phyloP scores from a whole-genome alignment of 2,888 invertebrate species.

The Cremastinae sp. region DNA sequence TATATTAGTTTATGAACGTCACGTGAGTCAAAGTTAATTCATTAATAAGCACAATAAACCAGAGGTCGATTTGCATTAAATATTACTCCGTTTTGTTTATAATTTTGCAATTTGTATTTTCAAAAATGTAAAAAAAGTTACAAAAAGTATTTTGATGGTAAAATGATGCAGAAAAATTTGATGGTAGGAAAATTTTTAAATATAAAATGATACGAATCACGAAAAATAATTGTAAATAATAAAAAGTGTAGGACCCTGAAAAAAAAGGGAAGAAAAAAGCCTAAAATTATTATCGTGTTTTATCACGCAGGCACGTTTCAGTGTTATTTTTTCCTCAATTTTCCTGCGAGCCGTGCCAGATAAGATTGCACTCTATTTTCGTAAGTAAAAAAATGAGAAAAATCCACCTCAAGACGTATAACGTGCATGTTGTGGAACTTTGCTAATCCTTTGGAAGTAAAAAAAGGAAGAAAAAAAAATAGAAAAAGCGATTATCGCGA shows the following conservation, averaged over 20 bases:
- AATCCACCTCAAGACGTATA: constrained; percentile 8
- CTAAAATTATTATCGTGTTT: neutral
- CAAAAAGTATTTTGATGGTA: no score
- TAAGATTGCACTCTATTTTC: constrained; percentile 27
- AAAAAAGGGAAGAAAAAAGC: neutral
- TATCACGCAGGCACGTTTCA: constrained; percentile 1
- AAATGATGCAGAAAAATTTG: no score
- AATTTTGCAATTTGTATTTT: no score
- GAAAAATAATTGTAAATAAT: neutral
- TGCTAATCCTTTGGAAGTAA: constrained; percentile 10
- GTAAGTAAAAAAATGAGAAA: neutral
- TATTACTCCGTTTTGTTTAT: no score
- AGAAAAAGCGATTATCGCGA: neutral
- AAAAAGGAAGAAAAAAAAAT: neutral
- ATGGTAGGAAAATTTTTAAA: no score
- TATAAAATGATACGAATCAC: neutral
- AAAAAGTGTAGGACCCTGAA: no score
- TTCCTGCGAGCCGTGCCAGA: neutral
- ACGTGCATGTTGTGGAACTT: constrained; percentile 5
- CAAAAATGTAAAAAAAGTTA: no score
- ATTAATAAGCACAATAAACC: no score
- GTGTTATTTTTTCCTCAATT: neutral
- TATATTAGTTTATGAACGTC: no score
- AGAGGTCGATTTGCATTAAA: no score
- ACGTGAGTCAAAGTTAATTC: no score